These are phyloP conservation scores for Echeneis naucrates DNA, from an alignment of 2,797 vertebrate genomes.

Conservation along the genomic window DNA sequence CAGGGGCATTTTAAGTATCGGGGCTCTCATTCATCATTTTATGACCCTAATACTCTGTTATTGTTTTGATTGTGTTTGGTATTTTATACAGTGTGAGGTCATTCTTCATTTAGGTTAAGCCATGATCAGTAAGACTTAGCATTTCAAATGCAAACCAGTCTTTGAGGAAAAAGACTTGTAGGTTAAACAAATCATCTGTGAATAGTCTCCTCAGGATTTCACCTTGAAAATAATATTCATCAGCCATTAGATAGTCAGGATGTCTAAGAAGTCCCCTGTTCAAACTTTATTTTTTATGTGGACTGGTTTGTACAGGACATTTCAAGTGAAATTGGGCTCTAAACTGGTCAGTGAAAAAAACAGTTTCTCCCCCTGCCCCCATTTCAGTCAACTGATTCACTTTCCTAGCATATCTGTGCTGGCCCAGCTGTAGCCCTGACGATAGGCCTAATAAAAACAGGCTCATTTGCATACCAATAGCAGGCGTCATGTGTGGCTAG, in stretches of 20 bases:
- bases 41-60: constrained; percentile 73
- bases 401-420: constrained; percentile 83
- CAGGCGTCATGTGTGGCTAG: constrained; percentile 83
- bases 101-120: constrained; percentile 77
- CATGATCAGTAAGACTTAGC: constrained; percentile 71
- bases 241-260: background rate
- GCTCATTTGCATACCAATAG: constrained; percentile 87
- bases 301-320: constrained; percentile 47
- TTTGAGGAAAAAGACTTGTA: constrained; percentile 36
- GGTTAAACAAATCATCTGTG: constrained; percentile 26
- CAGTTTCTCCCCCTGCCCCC: constrained; percentile 66
- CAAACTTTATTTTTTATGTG: constrained; percentile 59
- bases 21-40: constrained; percentile 51
- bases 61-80: constrained; percentile 60
- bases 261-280: background rate
- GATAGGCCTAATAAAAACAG: constrained; percentile 86
- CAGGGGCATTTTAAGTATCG: constrained; percentile 26
- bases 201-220: background rate
- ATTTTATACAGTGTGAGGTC: constrained; percentile 62
- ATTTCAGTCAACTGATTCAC: constrained; percentile 78
- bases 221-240: background rate
- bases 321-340: constrained; percentile 55
- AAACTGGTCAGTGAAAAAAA: constrained; percentile 59
- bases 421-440: constrained; percentile 88
- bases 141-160: constrained; percentile 65